These are phyloP conservation scores for Rhinopomastus cyanomelas DNA, from an alignment of 2,113 vertebrate genomes.

Conservation along the genomic window DNA sequence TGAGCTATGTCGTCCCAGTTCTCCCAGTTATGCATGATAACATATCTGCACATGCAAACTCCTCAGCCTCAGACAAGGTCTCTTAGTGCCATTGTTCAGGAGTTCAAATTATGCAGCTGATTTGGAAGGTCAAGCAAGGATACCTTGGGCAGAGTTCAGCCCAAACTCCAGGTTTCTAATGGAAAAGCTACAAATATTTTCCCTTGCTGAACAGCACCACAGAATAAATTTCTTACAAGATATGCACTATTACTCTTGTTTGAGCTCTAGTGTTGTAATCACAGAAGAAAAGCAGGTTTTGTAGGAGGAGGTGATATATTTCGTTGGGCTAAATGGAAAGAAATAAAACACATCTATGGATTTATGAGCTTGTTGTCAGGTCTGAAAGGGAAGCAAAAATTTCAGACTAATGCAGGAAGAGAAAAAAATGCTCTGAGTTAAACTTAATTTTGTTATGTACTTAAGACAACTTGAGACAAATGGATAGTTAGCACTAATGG, in stretches of 20 bases:
- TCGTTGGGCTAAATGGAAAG: not conserved
- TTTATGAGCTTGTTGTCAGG: not conserved
- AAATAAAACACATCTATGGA: not conserved
- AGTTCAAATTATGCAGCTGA: not conserved
- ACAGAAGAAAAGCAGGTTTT: not conserved
- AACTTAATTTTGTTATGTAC: not conserved
- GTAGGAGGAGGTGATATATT: not conserved
- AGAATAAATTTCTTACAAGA: not conserved
- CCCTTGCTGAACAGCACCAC: not conserved
- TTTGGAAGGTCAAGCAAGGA: slow-evolving; percentile 7
- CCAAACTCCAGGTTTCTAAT: not conserved
- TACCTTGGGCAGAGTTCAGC: not conserved
- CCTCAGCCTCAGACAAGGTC: not conserved
- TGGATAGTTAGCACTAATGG: not conserved
- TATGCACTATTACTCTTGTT: not conserved
- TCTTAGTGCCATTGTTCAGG: slow-evolving; percentile 10
- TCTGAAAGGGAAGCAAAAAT: not conserved
- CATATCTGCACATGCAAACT: slow-evolving; percentile 15
- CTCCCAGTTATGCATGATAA: slow-evolving; percentile 23
- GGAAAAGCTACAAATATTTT: slow-evolving; percentile 1
- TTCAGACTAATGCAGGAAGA: not conserved
- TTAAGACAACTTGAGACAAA: not conserved
- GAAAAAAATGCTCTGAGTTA: not conserved
- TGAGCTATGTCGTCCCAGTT: not conserved
- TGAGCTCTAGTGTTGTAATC: not conserved